phyloP scores from a whole-genome alignment of 2,888 invertebrate species.

The Drosophila antonietae region DNA sequence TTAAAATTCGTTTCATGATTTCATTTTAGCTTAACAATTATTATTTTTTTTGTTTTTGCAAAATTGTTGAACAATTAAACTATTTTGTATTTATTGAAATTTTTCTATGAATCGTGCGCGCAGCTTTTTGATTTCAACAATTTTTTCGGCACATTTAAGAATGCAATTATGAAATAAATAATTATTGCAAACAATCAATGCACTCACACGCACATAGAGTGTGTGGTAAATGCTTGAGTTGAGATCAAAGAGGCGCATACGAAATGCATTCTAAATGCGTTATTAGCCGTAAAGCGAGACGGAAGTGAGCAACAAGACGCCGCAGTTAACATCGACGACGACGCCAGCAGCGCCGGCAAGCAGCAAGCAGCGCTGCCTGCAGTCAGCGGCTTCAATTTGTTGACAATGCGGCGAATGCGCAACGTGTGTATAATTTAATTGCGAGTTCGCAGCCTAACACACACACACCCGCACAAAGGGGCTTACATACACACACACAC shows the following conservation, averaged over 20 bases:
- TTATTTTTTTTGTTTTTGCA: slow-evolving; percentile 3
- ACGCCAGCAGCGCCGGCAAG: not conserved
- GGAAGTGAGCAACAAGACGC: slow-evolving; percentile 56
- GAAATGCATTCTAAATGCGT: slow-evolving; percentile 71
- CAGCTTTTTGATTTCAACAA: slow-evolving; percentile 5
- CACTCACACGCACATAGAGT: slow-evolving; percentile 1
- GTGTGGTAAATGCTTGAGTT: slow-evolving; percentile 33
- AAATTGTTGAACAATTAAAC: slow-evolving; percentile 47
- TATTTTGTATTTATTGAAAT: slow-evolving; percentile 30
- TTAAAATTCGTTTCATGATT: slow-evolving; percentile 3
- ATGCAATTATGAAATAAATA: slow-evolving; percentile 15
- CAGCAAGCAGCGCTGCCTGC: slow-evolving; percentile 3
- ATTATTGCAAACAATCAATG: slow-evolving; percentile 8
- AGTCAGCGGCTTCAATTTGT: slow-evolving; percentile 20
- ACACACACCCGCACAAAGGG: not conserved
- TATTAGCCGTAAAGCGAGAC: slow-evolving; percentile 66
- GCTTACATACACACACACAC: not conserved
- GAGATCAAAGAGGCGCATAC: slow-evolving; percentile 57
- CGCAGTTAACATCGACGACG: slow-evolving; percentile 13
- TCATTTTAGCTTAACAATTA: not conserved
- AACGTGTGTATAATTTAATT: slow-evolving; percentile 48
- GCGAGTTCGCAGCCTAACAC: slow-evolving; percentile 6
- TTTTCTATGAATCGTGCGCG: slow-evolving; percentile 18
- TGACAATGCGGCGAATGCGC: slow-evolving; percentile 61
- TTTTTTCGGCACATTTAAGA: slow-evolving; percentile 29